These are phyloP conservation scores for Zoanthus sociatus DNA, from an alignment of 92 coral and sea anemone species.

Conservation along the genomic window DNA sequence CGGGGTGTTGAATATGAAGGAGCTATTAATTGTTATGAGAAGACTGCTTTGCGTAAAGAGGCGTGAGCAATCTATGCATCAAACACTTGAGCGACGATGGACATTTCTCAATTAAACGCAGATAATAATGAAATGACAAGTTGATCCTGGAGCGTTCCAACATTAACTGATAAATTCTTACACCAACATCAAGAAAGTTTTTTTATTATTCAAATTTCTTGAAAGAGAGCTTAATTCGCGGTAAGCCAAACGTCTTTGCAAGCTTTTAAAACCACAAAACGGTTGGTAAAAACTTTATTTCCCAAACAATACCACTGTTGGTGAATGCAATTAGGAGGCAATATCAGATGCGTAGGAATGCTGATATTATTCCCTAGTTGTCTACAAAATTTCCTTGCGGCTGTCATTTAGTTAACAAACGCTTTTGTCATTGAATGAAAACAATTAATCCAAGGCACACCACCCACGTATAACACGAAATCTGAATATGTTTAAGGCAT, in stretches of 20 bases:
- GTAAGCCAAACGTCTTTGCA: not conserved
- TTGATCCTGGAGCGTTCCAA: not conserved
- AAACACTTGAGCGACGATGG: slow-evolving; percentile 28
- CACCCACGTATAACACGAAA: slow-evolving; percentile 46
- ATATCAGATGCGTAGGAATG: slow-evolving; percentile 34
- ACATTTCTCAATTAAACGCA: not conserved
- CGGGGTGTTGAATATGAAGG: slow-evolving; percentile 28
- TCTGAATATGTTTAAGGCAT: not conserved
- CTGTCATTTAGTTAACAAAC: slow-evolving; percentile 33
- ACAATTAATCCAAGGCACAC: slow-evolving; percentile 15
- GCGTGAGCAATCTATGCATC: slow-evolving; percentile 36
- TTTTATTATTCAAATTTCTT: not conserved
- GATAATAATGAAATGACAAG: not conserved
- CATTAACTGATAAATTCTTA: not conserved
- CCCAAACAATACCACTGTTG: slow-evolving; percentile 25
- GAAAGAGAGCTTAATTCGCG: slow-evolving; percentile 16
- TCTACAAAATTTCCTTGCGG: slow-evolving; percentile 42
- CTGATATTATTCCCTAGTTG: not conserved
- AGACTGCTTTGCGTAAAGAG: slow-evolving; percentile 27
- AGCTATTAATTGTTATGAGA: slow-evolving; percentile 11
- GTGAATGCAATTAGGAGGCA: not conserved
- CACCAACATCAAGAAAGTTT: not conserved
- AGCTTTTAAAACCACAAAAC: not conserved
- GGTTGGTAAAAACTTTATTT: not conserved
- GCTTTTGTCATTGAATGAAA: slow-evolving; percentile 25